Conservation (phyloP, 2,797 vertebrate species). For the Karalla daura region DNA sequence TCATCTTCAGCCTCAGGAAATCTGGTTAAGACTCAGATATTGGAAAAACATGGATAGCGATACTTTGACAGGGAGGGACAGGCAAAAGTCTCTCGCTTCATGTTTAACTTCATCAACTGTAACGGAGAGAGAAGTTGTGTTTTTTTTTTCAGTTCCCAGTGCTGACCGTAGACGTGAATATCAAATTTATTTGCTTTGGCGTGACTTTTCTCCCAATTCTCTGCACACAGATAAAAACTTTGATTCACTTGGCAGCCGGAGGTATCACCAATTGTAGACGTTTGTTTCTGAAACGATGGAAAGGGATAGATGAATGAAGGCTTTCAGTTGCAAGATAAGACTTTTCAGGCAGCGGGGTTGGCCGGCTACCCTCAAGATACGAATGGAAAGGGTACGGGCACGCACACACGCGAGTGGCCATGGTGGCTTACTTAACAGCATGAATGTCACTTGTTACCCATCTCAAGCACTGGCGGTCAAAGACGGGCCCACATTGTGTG, state of each 20-base stretch:
- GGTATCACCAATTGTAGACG: not conserved
- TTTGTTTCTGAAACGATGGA: not conserved
- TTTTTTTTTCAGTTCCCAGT: not conserved
- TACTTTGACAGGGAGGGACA: not conserved
- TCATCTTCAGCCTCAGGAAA: not conserved
- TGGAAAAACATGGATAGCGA: not conserved
- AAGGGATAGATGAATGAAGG: not conserved
- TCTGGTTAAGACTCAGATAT: not conserved
- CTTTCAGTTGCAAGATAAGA: constrained; percentile 44
- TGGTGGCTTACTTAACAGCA: constrained; percentile 15
- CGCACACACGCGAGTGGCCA: not conserved
- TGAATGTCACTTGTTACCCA: constrained; percentile 39
- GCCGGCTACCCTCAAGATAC: constrained; percentile 26
- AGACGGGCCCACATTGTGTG: constrained; percentile 32
- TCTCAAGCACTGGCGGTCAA: constrained; percentile 7
- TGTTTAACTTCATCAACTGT: constrained; percentile 17
- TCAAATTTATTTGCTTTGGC: constrained; percentile 40
- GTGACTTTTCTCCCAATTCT: not conserved
- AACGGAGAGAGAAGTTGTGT: not conserved
- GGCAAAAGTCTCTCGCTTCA: not conserved
- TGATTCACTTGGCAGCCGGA: not conserved
- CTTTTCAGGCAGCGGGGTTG: not conserved
- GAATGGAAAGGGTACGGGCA: not conserved
- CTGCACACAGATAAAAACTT: not conserved
- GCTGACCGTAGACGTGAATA: not conserved